Conservation (phyloP, 2,888 invertebrate genomes). For the Acanthoscelides obtectus region DNA sequence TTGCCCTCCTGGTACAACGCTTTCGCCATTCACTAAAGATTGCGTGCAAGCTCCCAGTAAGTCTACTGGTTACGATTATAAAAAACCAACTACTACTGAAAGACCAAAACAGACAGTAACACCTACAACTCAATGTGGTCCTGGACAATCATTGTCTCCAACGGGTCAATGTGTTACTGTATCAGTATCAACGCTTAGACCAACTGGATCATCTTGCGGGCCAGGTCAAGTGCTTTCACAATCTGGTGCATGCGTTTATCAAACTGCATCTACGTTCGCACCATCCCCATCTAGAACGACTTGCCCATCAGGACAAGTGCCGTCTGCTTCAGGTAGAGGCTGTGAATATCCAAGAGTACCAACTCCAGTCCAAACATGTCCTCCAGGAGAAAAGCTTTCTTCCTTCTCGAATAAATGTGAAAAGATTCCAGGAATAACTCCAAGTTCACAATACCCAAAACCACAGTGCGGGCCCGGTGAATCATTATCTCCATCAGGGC, state of each 20-base stretch:
- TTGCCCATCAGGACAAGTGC: constrained; percentile 14
- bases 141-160: constrained; percentile 11
- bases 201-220: constrained; percentile 18
- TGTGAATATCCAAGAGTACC: constrained; percentile 1
- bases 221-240: background rate
- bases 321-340: constrained; percentile 9
- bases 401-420: constrained; percentile 5
- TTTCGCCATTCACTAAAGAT: background rate
- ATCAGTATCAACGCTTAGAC: constrained; percentile 13
- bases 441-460: constrained; percentile 6
- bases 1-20: background rate
- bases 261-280: background rate
- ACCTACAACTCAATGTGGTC: constrained; percentile 5
- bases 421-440: constrained; percentile 14
- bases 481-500: background rate
- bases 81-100: no score
- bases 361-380: background rate
- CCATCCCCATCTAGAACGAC: constrained; percentile 5
- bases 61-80: constrained; percentile 2
- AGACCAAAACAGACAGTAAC: background rate
- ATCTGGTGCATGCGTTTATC: background rate
- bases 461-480: constrained; percentile 11
- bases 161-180: constrained; percentile 14
- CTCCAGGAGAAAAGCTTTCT: background rate
- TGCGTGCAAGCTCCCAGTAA: background rate